A percentile compares a stretch with the other conserved stretches of the same genome.
Evolutionary conservation across 2,888 invertebrate genomes (phyloP).

Genomic region (Drosophila multiciliata): DNA sequence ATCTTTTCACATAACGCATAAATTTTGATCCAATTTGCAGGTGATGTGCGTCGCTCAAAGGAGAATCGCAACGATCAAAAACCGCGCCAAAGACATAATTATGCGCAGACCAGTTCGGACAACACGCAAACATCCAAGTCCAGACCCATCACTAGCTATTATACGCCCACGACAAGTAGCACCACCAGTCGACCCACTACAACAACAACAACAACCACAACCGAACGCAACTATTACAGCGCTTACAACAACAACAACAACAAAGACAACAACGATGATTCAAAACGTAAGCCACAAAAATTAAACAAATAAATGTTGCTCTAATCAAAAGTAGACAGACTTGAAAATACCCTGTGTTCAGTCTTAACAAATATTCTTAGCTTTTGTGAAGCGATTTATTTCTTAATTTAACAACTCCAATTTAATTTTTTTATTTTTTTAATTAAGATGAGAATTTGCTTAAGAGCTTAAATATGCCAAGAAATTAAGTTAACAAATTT

Average conservation of each 20-base stretch:
- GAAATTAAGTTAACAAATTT: not conserved
- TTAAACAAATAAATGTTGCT: not conserved
- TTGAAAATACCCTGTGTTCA: not conserved
- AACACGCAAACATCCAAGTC: slow-evolving; percentile 70
- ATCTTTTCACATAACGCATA: slow-evolving; percentile 5
- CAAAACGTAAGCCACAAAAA: slow-evolving; percentile 80
- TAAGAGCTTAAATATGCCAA: not conserved
- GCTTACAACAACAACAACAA: slow-evolving; percentile 65
- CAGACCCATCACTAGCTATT: slow-evolving; percentile 81
- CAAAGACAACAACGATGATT: slow-evolving; percentile 80
- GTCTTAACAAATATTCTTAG: not conserved
- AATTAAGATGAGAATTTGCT: not conserved
- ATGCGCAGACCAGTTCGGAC: slow-evolving; percentile 62
- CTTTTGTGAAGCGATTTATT: not conserved
- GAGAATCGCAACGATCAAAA: slow-evolving; percentile 83
- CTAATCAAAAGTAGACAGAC: not conserved
- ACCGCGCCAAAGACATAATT: slow-evolving; percentile 79
- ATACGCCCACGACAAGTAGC: slow-evolving; percentile 76
- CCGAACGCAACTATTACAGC: slow-evolving; percentile 73
- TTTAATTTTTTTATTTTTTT: not conserved
- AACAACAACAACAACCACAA: slow-evolving; percentile 71
- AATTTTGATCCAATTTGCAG: slow-evolving; percentile 61
- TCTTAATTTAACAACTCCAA: not conserved
- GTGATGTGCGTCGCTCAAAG: slow-evolving; percentile 82
- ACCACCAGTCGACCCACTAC: slow-evolving; percentile 45